Evolutionary conservation across 2,888 invertebrate genomes (phyloP).

Genomic region (Gymnoscelis rufifasciata): DNA sequence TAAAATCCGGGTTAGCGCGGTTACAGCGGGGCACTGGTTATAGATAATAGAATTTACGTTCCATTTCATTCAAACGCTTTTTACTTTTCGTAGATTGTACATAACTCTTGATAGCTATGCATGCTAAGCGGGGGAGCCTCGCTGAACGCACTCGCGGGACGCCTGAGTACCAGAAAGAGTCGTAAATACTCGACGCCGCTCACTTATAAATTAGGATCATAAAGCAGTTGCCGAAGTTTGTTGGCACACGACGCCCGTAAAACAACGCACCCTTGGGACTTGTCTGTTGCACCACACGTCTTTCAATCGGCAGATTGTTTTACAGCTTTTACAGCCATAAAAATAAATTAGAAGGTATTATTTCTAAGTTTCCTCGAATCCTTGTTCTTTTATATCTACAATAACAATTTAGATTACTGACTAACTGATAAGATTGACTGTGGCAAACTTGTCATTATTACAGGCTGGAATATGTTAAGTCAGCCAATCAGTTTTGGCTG

Average conservation of each 20-base stretch:
- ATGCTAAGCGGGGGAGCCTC: constrained; percentile 24
- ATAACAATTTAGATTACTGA: too few species aligned
- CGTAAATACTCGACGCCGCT: constrained; percentile 72
- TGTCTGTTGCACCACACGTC: constrained; percentile 53
- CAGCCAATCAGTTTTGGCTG: too few species aligned
- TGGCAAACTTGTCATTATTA: too few species aligned
- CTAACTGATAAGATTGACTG: too few species aligned
- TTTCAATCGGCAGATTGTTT: constrained; percentile 54
- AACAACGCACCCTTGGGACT: constrained; percentile 65
- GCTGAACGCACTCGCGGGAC: constrained; percentile 70
- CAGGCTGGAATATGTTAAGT: too few species aligned
- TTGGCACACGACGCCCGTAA: constrained; percentile 74
- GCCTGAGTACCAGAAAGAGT: constrained; percentile 70
- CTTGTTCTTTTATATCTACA: too few species aligned
- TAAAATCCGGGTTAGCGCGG: too few species aligned
- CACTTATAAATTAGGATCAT: constrained; percentile 80
- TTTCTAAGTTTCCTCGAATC: too few species aligned
- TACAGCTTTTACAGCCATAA: constrained; percentile 24
- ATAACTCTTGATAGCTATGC: constrained; percentile 16
- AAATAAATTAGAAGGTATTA: background rate
- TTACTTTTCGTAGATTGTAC: constrained; percentile 1
- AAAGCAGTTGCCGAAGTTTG: constrained; percentile 78
- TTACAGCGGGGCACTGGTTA: too few species aligned
- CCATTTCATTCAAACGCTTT: background rate
- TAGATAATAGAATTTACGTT: too few species aligned